Evolutionary conservation across 2,888 invertebrate species (phyloP).

Genomic region (Trichogramma evanescens): DNA sequence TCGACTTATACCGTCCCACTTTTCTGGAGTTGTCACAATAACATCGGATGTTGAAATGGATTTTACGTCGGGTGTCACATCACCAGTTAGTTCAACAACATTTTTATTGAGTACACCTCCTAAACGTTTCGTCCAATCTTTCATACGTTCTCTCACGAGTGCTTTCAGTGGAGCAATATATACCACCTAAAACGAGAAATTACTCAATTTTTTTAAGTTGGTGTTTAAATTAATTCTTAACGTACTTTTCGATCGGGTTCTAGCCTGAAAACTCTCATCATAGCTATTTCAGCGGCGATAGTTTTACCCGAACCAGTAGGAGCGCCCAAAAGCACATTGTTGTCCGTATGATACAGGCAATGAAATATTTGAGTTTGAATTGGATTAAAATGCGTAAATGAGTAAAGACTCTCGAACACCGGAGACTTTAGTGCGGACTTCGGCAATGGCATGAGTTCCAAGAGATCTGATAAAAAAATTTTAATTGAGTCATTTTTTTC

Average conservation of each 20-base stretch:
- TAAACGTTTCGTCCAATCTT: constrained; percentile 86
- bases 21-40: constrained; percentile 98
- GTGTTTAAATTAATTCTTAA: background rate
- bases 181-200: constrained; percentile 60
- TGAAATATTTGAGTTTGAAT: constrained; percentile 98
- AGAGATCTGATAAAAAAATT: constrained; percentile 57
- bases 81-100: constrained; percentile 94
- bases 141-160: constrained; percentile 89
- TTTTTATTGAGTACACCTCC: constrained; percentile 66
- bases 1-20: constrained; percentile 98
- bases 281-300: constrained; percentile 94
- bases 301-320: constrained; percentile 98
- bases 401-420: constrained; percentile 73
- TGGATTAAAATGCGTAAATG: constrained; percentile 93
- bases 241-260: constrained; percentile 70
- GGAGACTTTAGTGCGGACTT: constrained; percentile 73
- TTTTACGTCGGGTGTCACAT: constrained; percentile 77
- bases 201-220: background rate
- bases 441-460: constrained; percentile 86
- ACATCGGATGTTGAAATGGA: constrained; percentile 80
- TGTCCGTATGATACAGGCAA: constrained; percentile 88
- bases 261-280: constrained; percentile 81
- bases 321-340: constrained; percentile 88
- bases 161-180: constrained; percentile 99
- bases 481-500: background rate